Evolutionary conservation across 2,113 vertebrate species (phyloP).

Genomic region (Hemiprocne comata): DNA sequence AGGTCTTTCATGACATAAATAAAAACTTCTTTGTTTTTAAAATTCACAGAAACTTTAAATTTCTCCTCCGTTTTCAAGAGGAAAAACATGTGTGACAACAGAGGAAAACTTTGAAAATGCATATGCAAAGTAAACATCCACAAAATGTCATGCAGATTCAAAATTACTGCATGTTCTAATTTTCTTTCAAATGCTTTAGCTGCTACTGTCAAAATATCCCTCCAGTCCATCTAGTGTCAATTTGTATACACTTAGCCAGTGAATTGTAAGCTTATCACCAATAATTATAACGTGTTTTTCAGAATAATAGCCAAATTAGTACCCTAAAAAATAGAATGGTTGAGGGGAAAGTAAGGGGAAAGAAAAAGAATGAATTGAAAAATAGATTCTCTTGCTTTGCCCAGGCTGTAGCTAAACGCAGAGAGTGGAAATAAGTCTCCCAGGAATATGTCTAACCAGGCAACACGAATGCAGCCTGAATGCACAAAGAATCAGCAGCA

Average conservation of each 20-base stretch:
- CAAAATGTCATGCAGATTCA: neutral
- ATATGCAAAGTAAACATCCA: neutral
- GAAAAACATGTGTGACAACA: neutral
- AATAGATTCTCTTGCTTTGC: neutral
- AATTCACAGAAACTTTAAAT: neutral
- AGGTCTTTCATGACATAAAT: neutral
- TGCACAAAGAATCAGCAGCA: neutral
- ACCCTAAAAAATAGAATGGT: neutral
- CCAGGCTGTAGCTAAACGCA: neutral
- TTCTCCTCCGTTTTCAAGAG: neutral
- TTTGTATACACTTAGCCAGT: neutral
- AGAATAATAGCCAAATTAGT: neutral
- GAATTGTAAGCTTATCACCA: neutral
- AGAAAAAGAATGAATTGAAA: neutral
- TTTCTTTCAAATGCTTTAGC: neutral
- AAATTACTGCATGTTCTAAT: neutral
- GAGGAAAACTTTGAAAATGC: neutral
- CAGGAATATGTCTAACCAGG: slow-evolving; percentile 21
- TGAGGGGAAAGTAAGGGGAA: neutral
- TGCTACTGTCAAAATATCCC: neutral
- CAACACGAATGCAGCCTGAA: neutral
- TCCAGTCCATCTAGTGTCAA: neutral
- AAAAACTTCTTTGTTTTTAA: neutral
- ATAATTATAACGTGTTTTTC: neutral
- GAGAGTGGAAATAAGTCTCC: neutral